Conservation (phyloP, 2,113 vertebrate species). For the Sinocyclocheilus rhinocerous region DNA sequence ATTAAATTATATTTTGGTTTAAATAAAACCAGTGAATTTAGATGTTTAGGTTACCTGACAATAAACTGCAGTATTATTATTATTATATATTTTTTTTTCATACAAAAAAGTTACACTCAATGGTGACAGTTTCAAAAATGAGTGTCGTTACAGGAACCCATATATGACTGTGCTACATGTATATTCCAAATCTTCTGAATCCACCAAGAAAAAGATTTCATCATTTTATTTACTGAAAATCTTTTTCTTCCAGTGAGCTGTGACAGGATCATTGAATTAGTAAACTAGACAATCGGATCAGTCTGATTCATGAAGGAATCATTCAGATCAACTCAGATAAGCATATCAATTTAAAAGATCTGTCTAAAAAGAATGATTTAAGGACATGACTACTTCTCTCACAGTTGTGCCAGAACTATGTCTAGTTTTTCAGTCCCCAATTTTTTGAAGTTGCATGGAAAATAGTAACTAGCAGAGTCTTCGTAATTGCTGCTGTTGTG, state of each 20-base stretch:
- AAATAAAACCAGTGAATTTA: background rate
- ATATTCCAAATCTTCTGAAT: background rate
- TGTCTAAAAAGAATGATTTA: background rate
- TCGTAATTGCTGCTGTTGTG: background rate
- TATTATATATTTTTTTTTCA: background rate
- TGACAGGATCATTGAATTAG: background rate
- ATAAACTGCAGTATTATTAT: background rate
- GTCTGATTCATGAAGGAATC: background rate
- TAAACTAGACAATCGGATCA: background rate
- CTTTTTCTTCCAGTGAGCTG: background rate
- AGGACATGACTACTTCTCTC: background rate
- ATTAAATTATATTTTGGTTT: background rate
- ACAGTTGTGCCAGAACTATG: background rate
- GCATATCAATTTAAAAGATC: background rate
- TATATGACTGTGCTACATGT: background rate
- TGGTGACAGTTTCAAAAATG: too few species aligned
- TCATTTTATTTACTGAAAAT: background rate
- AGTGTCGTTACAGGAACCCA: background rate
- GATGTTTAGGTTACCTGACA: background rate
- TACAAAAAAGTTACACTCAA: too few species aligned
- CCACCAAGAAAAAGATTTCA: background rate
- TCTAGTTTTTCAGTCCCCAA: background rate
- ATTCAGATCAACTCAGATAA: background rate
- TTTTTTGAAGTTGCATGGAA: background rate
- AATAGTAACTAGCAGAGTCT: background rate